A percentile compares a stretch with the other conserved stretches of the same genome.
Evolutionary conservation across 2,797 vertebrate species (phyloP).

Genomic region (Trematomus bernacchii): DNA sequence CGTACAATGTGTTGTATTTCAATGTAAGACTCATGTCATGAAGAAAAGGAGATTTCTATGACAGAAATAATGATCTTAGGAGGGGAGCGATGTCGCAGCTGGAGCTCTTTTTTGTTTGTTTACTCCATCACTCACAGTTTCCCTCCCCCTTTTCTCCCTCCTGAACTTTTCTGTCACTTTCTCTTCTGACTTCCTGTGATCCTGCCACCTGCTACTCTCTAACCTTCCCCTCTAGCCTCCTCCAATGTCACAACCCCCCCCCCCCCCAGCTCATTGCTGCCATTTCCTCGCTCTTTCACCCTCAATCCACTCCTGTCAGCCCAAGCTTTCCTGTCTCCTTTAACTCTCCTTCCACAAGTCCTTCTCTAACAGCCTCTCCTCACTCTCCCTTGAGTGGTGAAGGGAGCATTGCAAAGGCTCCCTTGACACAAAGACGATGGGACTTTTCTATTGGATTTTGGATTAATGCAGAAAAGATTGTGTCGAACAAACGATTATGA

Average conservation of each 20-base stretch:
- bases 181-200: constrained; percentile 58
- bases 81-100: constrained; percentile 65
- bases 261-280: constrained; percentile 56
- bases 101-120: constrained; percentile 37
- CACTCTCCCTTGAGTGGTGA: not conserved
- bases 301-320: constrained; percentile 48
- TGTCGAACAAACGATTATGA: no score
- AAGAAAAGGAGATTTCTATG: not conserved
- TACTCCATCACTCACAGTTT: constrained; percentile 35
- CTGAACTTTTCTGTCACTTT: constrained; percentile 55
- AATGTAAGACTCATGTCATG: no score
- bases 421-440: no score
- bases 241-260: constrained; percentile 24
- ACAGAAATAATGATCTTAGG: constrained; percentile 52
- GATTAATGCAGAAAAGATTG: no score
- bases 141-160: not conserved
- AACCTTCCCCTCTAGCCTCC: constrained; percentile 15
- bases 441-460: no score
- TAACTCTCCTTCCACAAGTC: constrained; percentile 47
- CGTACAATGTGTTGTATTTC: no score
- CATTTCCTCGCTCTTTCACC: constrained; percentile 48
- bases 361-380: constrained; percentile 48
- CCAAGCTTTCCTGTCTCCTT: constrained; percentile 61
- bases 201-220: constrained; percentile 58
- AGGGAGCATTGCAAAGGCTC: no score